Evolutionary conservation across 2,797 vertebrate species (phyloP).

Genomic region (Leucoraja ocellata): DNA sequence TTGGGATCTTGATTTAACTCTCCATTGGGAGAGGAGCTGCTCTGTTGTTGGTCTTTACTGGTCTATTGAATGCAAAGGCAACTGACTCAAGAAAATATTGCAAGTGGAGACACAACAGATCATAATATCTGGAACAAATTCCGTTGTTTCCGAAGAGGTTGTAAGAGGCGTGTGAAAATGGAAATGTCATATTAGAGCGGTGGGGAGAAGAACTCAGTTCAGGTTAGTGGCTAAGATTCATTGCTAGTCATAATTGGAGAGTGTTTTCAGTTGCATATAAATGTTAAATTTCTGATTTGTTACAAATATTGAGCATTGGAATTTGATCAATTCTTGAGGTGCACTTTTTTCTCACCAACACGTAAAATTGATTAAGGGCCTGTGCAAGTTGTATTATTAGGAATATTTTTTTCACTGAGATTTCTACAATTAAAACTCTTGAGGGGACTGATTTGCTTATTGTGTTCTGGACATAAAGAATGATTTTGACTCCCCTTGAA

Average conservation of each 20-base stretch:
- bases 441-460: background rate
- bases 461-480: background rate
- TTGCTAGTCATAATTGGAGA: background rate
- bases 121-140: slow-evolving; percentile 15
- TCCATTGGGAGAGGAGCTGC: background rate
- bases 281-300: background rate
- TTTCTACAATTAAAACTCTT: background rate
- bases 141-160: background rate
- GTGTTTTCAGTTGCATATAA: background rate
- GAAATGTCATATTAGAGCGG: slow-evolving; percentile 24
- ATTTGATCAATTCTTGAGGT: background rate
- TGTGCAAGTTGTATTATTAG: background rate
- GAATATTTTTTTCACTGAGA: background rate
- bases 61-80: background rate
- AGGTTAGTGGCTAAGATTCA: slow-evolving; percentile 30
- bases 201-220: slow-evolving; percentile 3
- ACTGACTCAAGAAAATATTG: slow-evolving; percentile 13
- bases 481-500: background rate
- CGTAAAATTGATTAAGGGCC: background rate
- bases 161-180: slow-evolving; percentile 19
- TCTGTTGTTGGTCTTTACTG: background rate
- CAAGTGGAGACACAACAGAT: slow-evolving; percentile 6
- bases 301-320: background rate
- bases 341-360: background rate
- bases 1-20: background rate